A percentile compares a stretch with the other conserved stretches of the same genome.
Conservation (phyloP, 1,140 invertebrate genomes). For the Wiebesia pumilae region DNA sequence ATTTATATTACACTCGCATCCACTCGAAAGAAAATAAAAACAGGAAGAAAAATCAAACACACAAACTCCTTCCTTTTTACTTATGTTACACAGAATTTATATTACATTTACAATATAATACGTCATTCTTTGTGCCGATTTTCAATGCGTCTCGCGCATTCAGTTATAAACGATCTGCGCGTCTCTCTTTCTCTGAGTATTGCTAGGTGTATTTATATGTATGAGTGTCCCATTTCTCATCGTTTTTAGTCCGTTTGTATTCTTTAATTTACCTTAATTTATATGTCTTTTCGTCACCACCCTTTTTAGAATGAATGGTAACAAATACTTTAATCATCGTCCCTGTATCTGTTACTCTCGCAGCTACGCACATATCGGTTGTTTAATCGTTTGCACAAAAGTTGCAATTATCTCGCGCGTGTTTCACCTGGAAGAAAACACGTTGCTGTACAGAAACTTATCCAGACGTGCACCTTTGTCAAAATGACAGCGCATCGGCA, state of each 20-base stretch:
- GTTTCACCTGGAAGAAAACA: conserved; percentile 10
- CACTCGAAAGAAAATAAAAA: conserved; percentile 37
- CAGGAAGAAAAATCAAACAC: conserved; percentile 40
- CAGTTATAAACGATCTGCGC: conserved; percentile 31
- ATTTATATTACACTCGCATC: conserved; percentile 28
- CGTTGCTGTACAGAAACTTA: neutral
- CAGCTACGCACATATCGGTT: neutral
- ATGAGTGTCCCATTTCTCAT: conserved; percentile 11
- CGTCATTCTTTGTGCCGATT: conserved; percentile 60
- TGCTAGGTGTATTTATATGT: conserved; percentile 52
- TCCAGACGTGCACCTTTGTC: neutral
- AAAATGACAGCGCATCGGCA: neutral
- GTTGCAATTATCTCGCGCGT: neutral
- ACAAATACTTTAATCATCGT: conserved; percentile 11
- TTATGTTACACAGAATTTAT: conserved; percentile 61
- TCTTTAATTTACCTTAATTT: neutral
- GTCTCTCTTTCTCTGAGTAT: conserved; percentile 53
- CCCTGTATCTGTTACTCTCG: neutral
- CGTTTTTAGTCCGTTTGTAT: neutral
- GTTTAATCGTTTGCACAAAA: neutral
- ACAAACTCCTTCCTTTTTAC: conserved; percentile 50
- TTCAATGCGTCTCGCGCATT: conserved; percentile 52
- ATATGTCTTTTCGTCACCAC: too few relatives aligned
- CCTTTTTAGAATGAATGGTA: neutral
- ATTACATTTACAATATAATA: conserved; percentile 58